Conservation (phyloP, 2,113 vertebrate genomes). For the Malaclemys terrapin region DNA sequence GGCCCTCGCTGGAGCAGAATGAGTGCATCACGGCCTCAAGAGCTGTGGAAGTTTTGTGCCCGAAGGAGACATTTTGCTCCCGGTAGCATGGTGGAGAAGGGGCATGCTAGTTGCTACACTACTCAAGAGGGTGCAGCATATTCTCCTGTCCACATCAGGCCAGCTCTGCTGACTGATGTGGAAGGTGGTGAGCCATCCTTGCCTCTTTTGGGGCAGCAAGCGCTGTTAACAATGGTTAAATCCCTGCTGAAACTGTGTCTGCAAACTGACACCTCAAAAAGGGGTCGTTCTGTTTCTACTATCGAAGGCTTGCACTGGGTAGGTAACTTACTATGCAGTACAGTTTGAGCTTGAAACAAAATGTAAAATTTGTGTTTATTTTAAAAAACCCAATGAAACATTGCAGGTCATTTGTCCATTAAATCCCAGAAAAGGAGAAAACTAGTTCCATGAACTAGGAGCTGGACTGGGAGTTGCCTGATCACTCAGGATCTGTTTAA, state of each 20-base stretch:
- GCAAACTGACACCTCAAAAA: neutral
- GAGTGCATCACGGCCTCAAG: slow-evolving; percentile 45
- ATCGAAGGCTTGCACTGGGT: neutral
- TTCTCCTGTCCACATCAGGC: slow-evolving; percentile 46
- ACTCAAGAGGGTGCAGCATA: neutral
- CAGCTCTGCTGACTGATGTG: neutral
- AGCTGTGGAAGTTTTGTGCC: neutral
- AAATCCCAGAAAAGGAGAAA: too few relatives aligned
- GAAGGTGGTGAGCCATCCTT: neutral
- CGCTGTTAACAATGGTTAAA: neutral
- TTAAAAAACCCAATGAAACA: fast-evolving
- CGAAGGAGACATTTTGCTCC: slow-evolving; percentile 29
- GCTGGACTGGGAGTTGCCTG: neutral
- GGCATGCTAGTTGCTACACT: neutral
- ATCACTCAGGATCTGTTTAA: neutral
- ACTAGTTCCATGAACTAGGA: neutral
- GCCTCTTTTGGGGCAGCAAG: neutral
- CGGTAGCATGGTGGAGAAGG: neutral
- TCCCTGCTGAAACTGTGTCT: neutral
- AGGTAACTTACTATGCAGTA: fast-evolving
- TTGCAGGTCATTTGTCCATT: neutral
- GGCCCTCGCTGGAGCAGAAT: slow-evolving; percentile 34
- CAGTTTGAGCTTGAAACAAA: neutral
- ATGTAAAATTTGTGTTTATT: neutral
- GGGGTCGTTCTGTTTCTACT: neutral